Percentiles rank a stretch among this genome's conserved stretches.
phyloP scores from a whole-genome alignment of 2,888 invertebrate genomes.

The Taphrorychus bicolor region DNA sequence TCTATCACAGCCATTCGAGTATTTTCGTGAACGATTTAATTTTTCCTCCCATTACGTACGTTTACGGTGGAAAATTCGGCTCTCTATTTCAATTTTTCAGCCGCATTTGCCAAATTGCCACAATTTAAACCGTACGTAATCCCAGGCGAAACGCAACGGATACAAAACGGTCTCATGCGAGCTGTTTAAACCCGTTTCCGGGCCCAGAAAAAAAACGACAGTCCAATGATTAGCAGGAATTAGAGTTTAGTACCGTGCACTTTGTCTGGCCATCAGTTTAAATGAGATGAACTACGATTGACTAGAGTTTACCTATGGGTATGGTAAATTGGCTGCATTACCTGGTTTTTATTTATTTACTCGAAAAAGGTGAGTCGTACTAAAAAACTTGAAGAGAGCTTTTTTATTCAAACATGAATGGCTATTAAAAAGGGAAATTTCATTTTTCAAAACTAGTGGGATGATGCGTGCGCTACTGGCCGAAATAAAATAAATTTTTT shows the following conservation, averaged over 20 bases:
- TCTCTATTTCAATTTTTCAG: constrained; percentile 31
- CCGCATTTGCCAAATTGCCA: constrained; percentile 30
- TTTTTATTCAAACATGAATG: too few relatives aligned
- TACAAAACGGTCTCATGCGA: constrained; percentile 27
- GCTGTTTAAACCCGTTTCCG: constrained; percentile 14
- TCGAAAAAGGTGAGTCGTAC: too few relatives aligned
- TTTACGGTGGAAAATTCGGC: constrained; percentile 13
- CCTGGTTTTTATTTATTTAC: too few relatives aligned
- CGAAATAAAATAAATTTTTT: too few relatives aligned
- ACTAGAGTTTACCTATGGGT: too few relatives aligned
- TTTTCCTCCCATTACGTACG: constrained; percentile 13
- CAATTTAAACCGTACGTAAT: constrained; percentile 31
- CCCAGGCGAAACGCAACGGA: constrained; percentile 15
- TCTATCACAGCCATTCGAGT: background rate
- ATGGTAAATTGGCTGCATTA: too few relatives aligned
- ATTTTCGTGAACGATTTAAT: constrained; percentile 14
- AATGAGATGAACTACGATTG: background rate
- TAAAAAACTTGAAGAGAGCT: too few relatives aligned
- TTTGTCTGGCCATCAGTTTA: constrained; percentile 5
- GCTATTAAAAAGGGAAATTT: too few relatives aligned
- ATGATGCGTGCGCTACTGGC: too few relatives aligned
- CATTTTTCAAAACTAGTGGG: too few relatives aligned
- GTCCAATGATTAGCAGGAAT: constrained; percentile 27
- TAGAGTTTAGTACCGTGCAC: constrained; percentile 19
- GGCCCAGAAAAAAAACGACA: constrained; percentile 15